Evolutionary conservation across 2,113 vertebrate species (phyloP).

Genomic region (Cairina moschata): DNA sequence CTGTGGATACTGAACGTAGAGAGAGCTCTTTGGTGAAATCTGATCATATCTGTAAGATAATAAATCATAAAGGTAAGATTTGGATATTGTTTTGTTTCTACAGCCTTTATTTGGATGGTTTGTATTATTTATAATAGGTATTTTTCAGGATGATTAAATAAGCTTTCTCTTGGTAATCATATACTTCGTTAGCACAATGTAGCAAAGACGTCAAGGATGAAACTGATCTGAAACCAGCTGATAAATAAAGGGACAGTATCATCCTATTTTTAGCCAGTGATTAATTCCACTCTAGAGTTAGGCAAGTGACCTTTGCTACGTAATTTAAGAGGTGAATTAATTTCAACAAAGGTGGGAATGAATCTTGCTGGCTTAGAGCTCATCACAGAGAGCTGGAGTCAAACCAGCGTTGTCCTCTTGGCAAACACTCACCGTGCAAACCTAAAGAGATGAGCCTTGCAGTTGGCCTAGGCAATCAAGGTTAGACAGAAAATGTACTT

Average conservation of each 20-base stretch:
- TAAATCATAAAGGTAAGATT: not conserved
- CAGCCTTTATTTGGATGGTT: not conserved
- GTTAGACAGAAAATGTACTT: not conserved
- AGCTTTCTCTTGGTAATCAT: not conserved
- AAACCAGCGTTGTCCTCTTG: not conserved
- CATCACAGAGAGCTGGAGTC: not conserved
- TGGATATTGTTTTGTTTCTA: not conserved
- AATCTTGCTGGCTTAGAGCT: not conserved
- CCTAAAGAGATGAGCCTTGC: not conserved
- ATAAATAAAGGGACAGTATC: not conserved
- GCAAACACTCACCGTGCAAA: not conserved
- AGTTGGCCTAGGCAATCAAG: not conserved
- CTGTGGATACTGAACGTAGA: not conserved
- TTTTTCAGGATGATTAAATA: not conserved
- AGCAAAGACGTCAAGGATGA: not conserved
- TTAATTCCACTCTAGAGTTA: not conserved
- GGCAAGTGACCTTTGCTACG: not conserved
- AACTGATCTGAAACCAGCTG: not conserved
- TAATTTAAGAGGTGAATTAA: not conserved
- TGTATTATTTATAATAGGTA: not conserved
- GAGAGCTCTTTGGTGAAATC: not conserved
- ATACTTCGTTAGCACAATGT: not conserved
- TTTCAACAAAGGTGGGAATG: not conserved
- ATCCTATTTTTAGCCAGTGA: not conserved
- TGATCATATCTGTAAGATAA: not conserved